Evolutionary conservation across 2,797 vertebrate genomes (phyloP).

Genomic region (Merluccius polli): DNA sequence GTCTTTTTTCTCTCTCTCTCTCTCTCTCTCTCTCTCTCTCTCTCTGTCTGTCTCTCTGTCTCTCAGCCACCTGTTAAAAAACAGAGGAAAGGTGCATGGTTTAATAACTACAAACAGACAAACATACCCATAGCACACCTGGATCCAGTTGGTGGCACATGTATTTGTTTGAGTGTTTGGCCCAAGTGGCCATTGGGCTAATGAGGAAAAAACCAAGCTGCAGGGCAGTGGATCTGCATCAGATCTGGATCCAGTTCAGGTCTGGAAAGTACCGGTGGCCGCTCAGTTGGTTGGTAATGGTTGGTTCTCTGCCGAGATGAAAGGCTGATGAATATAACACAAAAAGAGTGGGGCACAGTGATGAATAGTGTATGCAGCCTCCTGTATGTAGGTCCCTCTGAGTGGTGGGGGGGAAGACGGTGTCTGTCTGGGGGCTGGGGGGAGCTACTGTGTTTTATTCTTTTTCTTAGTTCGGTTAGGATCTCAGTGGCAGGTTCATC

Average conservation of each 20-base stretch:
- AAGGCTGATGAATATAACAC: neutral
- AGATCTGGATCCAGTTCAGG: neutral
- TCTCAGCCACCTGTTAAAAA: too few relatives aligned
- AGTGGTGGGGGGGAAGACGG: neutral
- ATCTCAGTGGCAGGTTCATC: too few relatives aligned
- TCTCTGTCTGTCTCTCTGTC: neutral
- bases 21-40: neutral
- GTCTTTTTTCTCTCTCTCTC: too few relatives aligned
- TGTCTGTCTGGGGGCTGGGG: slow-evolving; percentile 2
- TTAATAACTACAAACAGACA: too few relatives aligned
- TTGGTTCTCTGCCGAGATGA: neutral
- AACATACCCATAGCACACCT: too few relatives aligned
- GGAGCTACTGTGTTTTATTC: neutral
- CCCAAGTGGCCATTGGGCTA: neutral
- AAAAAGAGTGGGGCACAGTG: neutral
- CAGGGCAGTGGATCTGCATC: neutral
- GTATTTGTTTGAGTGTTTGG: neutral
- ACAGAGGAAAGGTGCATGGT: too few relatives aligned
- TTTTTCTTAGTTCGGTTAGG: too few relatives aligned
- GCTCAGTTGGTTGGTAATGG: neutral
- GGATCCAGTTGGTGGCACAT: neutral
- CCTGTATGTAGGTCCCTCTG: neutral
- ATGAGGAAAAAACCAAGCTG: too few relatives aligned
- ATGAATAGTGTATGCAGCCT: neutral
- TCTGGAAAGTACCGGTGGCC: neutral